Evolutionary conservation across 2,797 vertebrate genomes (phyloP), one percentile per base, ranked within the genome.

Genomic region (Scleropages formosus): DNA sequence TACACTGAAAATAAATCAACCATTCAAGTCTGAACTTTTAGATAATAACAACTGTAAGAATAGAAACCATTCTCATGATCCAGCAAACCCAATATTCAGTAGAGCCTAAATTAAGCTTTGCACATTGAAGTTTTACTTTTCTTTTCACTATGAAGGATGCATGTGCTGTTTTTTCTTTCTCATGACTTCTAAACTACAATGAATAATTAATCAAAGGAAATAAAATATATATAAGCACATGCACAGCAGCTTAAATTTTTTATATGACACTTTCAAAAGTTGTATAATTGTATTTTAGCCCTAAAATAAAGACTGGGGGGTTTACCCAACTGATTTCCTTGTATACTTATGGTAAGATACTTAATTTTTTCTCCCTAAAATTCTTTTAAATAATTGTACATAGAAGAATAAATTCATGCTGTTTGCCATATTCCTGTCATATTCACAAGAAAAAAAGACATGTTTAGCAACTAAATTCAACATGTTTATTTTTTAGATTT

Each of bases 191-290:
- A 24, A 27, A 27, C 47, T 58, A 16, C 26, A 24, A 53, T 39
- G 24, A 71, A 58, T 56, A 46, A 58, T 53, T 7, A 68, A 71
- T 31, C 1, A 18, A 58, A 70, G 49, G 39, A 71, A 58, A 71
- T 58, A 26, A 71, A 58, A n/a, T 31, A 58, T 71, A 24, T 8
- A 71, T 58, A 31, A 53, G 51, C 11, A 27, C 10, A 9, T 12
- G 12, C 70, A 53, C 31, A 39, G 31, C 31, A 39, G 22, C 22
- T 22, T 18, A 53, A 69, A 70, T 53, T 56, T 53, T 26, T 68
- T 49, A 70, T 27, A 27, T 51, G 27, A 53, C 8, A 70, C 4
- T 26, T 56, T 49, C 56, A 1, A 1, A 56, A 56, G 53, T 18
- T 56, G 11, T 56, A 56, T 1, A 2, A 18, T 10, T 3, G 53